Evolutionary conservation across 2,797 vertebrate species (phyloP), one percentile per base, ranked within the genome.

Genomic region (Ataeniobius toweri): DNA sequence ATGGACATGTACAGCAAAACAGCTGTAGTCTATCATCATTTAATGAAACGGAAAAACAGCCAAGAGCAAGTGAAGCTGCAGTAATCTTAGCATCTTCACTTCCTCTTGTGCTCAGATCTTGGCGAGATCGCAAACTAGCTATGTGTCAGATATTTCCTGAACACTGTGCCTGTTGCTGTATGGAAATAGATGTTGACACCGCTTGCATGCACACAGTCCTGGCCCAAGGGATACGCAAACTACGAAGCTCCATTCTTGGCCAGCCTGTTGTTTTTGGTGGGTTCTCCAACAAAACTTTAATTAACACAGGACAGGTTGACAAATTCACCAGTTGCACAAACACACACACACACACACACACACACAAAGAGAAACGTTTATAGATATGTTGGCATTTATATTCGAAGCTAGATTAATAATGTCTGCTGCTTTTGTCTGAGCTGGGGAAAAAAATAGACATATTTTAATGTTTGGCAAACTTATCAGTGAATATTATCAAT

Each of bases 101-200:
- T 71, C 71, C 69, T 56, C 58, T 58, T 71, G 48, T 26, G 14
- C 77, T 85, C 74, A 69, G 41, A 78, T 81, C 76, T 67, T 89
- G 89, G 80, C 77, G 70, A 31, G 61, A 72, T 76, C 53, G 58
- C 73, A 83, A 65, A 20, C 50, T 61, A 51, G 80, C 58, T 76
- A 28, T 81, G 79, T 89, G 81, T 88, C 81, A 89, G 74, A 80
- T 85, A 59, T 85, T 82, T 80, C 80, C 79, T 68, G 80, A 77
- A 85, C 86, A 78, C 72, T 20, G 73, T 80, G 83, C 77, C 77
- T 83, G 82, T 84, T 90, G 83, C 86, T 83, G 39, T 80, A 18
- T 82, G 80, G 79, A 77, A 73, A 79, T 83, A 75, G 58, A 74
- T 79, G 59, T 69, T 73, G 70, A 48, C 67, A 69, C 28, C 71